Evolutionary conservation across 1,140 invertebrate genomes (phyloP).

Genomic region (Potamilus streckersoni): DNA sequence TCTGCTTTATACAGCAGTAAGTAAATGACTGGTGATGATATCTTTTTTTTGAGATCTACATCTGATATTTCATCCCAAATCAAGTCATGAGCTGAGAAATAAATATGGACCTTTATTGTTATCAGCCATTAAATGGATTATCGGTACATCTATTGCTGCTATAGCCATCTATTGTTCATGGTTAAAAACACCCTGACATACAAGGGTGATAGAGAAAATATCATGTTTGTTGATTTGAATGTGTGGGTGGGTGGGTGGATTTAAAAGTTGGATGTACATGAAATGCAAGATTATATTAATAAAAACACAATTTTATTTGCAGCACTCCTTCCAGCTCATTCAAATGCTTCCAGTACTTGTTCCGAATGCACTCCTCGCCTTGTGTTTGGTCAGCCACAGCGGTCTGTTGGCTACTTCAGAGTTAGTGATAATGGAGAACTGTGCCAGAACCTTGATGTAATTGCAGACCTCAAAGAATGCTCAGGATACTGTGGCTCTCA

Average conservation of each 20-base stretch:
- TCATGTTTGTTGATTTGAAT: neutral
- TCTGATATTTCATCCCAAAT: too few species aligned
- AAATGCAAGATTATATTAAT: too few species aligned
- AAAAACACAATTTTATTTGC: neutral
- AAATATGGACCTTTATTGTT: too few species aligned
- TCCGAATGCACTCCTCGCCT: constrained; percentile 26
- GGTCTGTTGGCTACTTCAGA: constrained; percentile 38
- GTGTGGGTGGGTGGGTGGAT: neutral
- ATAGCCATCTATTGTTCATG: too few species aligned
- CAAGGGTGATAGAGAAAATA: neutral
- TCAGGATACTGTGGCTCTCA: constrained; percentile 37
- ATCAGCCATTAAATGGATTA: too few species aligned
- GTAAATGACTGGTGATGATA: too few species aligned
- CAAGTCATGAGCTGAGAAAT: too few species aligned
- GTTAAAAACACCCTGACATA: neutral
- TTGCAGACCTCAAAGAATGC: constrained; percentile 41
- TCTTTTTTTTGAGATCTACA: too few species aligned
- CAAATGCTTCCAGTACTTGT: constrained; percentile 16
- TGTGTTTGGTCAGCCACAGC: constrained; percentile 25
- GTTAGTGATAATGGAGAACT: constrained; percentile 24
- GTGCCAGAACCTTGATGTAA: constrained; percentile 33
- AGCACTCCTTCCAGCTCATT: constrained; percentile 2
- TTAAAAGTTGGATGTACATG: too few species aligned
- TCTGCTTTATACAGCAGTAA: too few species aligned
- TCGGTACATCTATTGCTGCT: too few species aligned